Conservation (phyloP, 2,888 invertebrate species). For the Spisula solida region DNA sequence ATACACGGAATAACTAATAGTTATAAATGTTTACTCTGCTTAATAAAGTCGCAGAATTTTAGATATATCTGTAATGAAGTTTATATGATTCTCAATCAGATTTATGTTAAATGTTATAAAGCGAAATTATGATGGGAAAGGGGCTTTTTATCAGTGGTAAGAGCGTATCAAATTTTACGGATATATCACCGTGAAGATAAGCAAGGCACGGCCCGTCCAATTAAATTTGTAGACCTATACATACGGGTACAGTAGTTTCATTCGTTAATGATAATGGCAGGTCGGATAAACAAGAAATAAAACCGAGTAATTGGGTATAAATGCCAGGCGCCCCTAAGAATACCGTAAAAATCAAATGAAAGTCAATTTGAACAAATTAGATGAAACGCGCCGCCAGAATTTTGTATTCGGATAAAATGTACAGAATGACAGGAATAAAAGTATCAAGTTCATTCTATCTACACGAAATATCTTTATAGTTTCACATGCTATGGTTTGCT, state of each 20-base stretch:
- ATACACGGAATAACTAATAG: neutral
- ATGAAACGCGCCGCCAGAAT: slow-evolving; percentile 46
- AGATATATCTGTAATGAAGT: slow-evolving; percentile 4
- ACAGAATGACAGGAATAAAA: slow-evolving; percentile 19
- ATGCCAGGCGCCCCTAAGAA: slow-evolving; percentile 72
- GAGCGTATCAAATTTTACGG: slow-evolving; percentile 58
- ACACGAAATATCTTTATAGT: slow-evolving; percentile 31
- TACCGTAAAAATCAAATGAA: slow-evolving; percentile 73
- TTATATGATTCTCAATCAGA: slow-evolving; percentile 23
- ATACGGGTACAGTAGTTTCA: slow-evolving; percentile 53
- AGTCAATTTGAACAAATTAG: slow-evolving; percentile 73
- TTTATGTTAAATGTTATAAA: slow-evolving; percentile 38
- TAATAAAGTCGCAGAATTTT: neutral
- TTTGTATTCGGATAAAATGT: slow-evolving; percentile 30
- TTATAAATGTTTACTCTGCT: neutral
- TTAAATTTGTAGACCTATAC: slow-evolving; percentile 53
- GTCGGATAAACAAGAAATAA: slow-evolving; percentile 72
- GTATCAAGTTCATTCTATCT: slow-evolving; percentile 34
- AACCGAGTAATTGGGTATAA: slow-evolving; percentile 78
- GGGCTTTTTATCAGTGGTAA: slow-evolving; percentile 19
- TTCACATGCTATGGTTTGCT: neutral
- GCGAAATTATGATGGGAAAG: slow-evolving; percentile 28
- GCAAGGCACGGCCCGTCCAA: slow-evolving; percentile 58
- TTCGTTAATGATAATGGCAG: slow-evolving; percentile 63
- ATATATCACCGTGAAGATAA: slow-evolving; percentile 56